A percentile compares a stretch with the other conserved stretches of the same genome.
phyloP scores from a whole-genome alignment of 2,797 vertebrate species.

The Hozukius guyotensis region DNA sequence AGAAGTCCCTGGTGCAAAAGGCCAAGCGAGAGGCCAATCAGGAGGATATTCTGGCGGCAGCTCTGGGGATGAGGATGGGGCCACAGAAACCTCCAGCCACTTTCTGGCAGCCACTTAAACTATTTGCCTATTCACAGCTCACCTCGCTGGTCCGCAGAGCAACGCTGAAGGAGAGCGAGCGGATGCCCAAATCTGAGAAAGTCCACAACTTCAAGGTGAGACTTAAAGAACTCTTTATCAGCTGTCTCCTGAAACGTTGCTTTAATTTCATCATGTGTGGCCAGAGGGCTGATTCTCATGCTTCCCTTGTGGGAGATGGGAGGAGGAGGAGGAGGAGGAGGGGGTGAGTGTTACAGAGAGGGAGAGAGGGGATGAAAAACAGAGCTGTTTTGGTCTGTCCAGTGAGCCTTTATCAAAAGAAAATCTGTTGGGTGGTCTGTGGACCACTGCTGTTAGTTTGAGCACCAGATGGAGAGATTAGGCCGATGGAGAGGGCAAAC shows the following conservation, averaged over 20 bases:
- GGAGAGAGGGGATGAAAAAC: conserved; percentile 61
- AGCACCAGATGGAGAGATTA: conserved; percentile 86
- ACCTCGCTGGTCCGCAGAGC: conserved; percentile 97
- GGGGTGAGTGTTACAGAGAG: conserved; percentile 2
- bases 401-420: conserved; percentile 74
- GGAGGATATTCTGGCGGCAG: conserved; percentile 92
- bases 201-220: conserved; percentile 99
- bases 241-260: conserved; percentile 6
- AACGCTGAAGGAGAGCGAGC: conserved; percentile 95
- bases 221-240: neutral
- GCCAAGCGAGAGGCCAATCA: conserved; percentile 90
- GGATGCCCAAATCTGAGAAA: conserved; percentile 93
- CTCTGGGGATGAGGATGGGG: conserved; percentile 95
- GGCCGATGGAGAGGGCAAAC: conserved; percentile 54
- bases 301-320: conserved; percentile 38
- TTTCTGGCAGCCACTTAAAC: conserved; percentile 99
- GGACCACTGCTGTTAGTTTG: conserved; percentile 66
- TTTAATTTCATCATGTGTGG: conserved; percentile 61
- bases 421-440: conserved; percentile 74
- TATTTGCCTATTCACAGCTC: conserved; percentile 99
- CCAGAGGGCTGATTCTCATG: conserved; percentile 39
- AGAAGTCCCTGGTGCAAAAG: conserved; percentile 87
- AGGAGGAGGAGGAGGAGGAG: conserved; percentile 7
- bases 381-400: conserved; percentile 70
- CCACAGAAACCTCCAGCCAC: conserved; percentile 94